A percentile compares a stretch with the other conserved stretches of the same genome.
phyloP scores from a whole-genome alignment of 2,797 vertebrate genomes.

The Acanthurus lineatus region DNA sequence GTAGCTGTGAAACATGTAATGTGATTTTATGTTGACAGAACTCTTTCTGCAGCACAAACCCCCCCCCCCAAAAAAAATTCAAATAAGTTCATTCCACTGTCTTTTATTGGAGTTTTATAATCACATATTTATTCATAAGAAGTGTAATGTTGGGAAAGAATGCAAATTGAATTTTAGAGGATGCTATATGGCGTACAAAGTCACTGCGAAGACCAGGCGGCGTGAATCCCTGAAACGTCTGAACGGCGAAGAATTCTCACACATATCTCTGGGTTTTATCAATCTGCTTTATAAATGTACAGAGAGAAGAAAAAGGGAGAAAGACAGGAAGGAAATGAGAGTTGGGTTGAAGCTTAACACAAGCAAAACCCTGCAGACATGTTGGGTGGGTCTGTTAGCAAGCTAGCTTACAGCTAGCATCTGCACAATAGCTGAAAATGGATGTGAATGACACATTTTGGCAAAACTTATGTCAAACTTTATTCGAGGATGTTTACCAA shows the following conservation, averaged over 20 bases:
- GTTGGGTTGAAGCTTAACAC: neutral
- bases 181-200: neutral
- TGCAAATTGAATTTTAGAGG: neutral
- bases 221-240: too few relatives aligned
- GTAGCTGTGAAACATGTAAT: neutral
- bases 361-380: neutral
- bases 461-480: too few relatives aligned
- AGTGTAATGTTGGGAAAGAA: neutral
- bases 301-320: too few relatives aligned
- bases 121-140: neutral
- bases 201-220: neutral
- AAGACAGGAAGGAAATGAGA: too few relatives aligned
- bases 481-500: too few relatives aligned
- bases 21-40: too few relatives aligned
- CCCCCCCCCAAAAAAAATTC: neutral
- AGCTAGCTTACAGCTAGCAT: conserved; percentile 2
- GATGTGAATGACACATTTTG: neutral
- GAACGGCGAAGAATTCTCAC: too few relatives aligned
- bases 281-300: too few relatives aligned
- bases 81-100: neutral
- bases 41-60: too few relatives aligned
- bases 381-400: neutral
- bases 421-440: neutral
- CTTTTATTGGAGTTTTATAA: neutral
- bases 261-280: too few relatives aligned